These are phyloP conservation scores for Belgica antarctica DNA, from an alignment of 2,888 invertebrate genomes.

Conservation along the genomic window DNA sequence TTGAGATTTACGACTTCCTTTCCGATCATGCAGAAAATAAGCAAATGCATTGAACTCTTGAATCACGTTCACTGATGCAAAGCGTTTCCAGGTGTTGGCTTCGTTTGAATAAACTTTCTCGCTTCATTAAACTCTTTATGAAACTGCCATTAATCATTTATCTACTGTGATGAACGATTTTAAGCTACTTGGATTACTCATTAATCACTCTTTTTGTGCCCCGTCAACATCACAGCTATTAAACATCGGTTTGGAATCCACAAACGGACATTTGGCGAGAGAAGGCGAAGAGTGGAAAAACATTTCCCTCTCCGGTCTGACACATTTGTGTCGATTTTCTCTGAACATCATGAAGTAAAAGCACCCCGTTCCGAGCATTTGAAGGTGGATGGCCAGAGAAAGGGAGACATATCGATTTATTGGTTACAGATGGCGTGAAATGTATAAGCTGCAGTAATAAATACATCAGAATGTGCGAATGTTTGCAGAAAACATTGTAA, in stretches of 20 bases:
- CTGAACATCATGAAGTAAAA: neutral
- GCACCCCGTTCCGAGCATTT: neutral
- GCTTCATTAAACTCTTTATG: neutral
- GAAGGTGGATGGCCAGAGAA: neutral
- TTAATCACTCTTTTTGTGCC: conserved; percentile 4
- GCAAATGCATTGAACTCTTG: neutral
- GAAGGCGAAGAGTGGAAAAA: neutral
- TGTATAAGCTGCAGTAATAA: neutral
- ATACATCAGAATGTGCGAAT: neutral
- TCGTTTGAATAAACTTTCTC: conserved; percentile 10
- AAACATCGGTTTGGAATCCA: neutral
- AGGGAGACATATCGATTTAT: conserved; percentile 2
- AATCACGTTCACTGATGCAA: neutral
- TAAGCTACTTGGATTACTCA: neutral
- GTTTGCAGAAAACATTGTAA: neutral
- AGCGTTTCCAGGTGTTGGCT: neutral
- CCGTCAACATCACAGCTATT: neutral
- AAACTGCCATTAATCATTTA: neutral
- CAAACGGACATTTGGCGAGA: no score
- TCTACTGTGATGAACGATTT: neutral
- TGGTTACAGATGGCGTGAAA: neutral
- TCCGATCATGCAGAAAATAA: neutral
- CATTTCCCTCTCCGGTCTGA: neutral
- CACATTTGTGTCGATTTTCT: neutral
- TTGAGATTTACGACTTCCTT: conserved; percentile 20